Conservation (phyloP, 2,888 invertebrate genomes). For the Griposia aprilina region DNA sequence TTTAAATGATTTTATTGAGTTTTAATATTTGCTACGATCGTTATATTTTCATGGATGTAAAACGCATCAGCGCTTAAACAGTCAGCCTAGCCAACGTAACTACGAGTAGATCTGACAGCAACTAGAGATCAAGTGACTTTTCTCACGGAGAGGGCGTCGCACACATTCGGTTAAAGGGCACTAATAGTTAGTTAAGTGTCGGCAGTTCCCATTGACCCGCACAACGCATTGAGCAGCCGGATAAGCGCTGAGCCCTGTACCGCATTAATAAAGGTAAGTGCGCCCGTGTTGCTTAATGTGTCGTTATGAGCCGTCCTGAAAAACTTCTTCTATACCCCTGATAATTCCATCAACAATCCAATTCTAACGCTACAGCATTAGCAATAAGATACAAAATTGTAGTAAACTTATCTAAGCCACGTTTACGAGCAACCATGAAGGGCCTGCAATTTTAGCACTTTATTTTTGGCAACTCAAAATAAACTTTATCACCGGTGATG, state of each 20-base stretch:
- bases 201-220: constrained; percentile 76
- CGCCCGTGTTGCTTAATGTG: constrained; percentile 87
- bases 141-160: constrained; percentile 55
- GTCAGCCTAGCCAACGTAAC: not conserved
- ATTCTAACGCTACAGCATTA: constrained; percentile 66
- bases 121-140: constrained; percentile 53
- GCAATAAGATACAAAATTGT: constrained; percentile 71
- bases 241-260: constrained; percentile 85
- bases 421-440: constrained; percentile 81
- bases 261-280: constrained; percentile 89
- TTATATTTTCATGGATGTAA: not conserved
- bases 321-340: constrained; percentile 84
- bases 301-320: constrained; percentile 87
- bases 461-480: constrained; percentile 69
- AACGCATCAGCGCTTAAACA: not conserved
- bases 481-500: constrained; percentile 71
- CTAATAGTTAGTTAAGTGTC: constrained; percentile 78
- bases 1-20: not conserved
- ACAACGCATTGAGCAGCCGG: constrained; percentile 73
- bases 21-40: not conserved
- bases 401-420: constrained; percentile 65
- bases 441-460: constrained; percentile 81
- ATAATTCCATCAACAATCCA: constrained; percentile 63
- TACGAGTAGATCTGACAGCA: constrained; percentile 40
- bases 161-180: constrained; percentile 66